Base-by-base conservation (phyloP, 2,888 invertebrate genomes). In the Falcaria lacertinaria region DNA sequence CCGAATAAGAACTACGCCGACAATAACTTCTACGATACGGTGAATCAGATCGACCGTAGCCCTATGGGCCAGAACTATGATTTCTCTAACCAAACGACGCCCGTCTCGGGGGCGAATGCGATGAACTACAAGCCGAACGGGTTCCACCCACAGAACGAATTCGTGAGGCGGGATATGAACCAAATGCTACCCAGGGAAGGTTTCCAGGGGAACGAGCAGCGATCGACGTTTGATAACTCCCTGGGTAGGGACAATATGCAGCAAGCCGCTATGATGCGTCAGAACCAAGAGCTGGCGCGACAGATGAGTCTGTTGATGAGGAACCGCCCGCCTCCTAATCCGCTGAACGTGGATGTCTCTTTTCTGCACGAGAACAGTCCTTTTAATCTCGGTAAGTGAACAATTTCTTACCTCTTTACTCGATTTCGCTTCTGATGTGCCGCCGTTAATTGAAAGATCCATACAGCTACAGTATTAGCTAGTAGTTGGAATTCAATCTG, bases 271-370 rank as follows among this genome's bases (percentile, higher is more conserved):
- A 32, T 84, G 50, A 60, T 86, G 59, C 59, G 86, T 11, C 89
- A 85, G 52, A 81, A 80, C 14, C 88, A 88, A 40, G 89, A 89
- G 52, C 52, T 88, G 41, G 86, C 86, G 3, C 57, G 87, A 4
- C 89, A 88, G 42, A 87, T 89, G 89, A 80, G 70, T 33, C 40
- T 88, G 47, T 54, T 89, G 11, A 87, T 88, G 76, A 71, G 87
- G 44, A 87, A 73, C 50, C 63, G 84, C 34, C 87, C 84, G 0
- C 87, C 85, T 5, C 83, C 85, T 0, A 87, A 80, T 46, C 87
- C 69, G 39, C 51, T 89, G 45, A 89, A 89, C 35, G 86, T 89
- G 0, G 89, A 88, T 38, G 89, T 89, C 1, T 83, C 84, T 1
- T 88, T 85, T 51, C 48, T 89, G 41, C 89, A 87, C 42, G 89